A percentile compares a stretch with the other conserved stretches of the same genome.
Conservation (phyloP, 2,888 invertebrate species). For the Drosophila histrio region DNA sequence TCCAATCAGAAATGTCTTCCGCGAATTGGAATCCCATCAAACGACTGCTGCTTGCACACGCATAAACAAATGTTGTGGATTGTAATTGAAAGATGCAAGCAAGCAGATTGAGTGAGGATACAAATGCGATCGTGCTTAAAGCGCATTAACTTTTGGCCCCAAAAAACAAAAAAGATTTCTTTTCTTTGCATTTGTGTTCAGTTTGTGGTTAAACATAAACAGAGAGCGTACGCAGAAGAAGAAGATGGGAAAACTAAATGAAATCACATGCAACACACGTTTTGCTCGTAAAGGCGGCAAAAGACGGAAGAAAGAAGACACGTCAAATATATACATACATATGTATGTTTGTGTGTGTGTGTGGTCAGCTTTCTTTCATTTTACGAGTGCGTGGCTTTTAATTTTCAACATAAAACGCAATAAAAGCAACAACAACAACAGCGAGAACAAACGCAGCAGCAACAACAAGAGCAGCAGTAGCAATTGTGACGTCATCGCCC, state of each 20-base stretch:
- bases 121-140: conserved; percentile 58
- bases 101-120: conserved; percentile 2
- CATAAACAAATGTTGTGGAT: conserved; percentile 37
- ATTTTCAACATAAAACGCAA: conserved; percentile 69
- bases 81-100: conserved; percentile 58
- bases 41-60: conserved; percentile 6
- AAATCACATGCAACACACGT: conserved; percentile 78
- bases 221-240: conserved; percentile 3
- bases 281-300: conserved; percentile 53
- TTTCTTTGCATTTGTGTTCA: conserved; percentile 23
- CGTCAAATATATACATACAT: conserved; percentile 12
- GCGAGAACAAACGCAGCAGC: background rate
- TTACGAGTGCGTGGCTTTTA: conserved; percentile 54
- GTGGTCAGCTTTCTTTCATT: conserved; percentile 62
- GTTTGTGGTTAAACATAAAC: conserved; percentile 61
- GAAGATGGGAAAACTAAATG: conserved; percentile 58
- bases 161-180: conserved; percentile 40
- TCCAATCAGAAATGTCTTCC: background rate
- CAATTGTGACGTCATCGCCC: conserved; percentile 77
- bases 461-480: conserved; percentile 12
- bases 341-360: background rate
- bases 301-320: conserved; percentile 43
- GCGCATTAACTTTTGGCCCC: conserved; percentile 71
- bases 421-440: conserved; percentile 30
- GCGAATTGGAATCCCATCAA: background rate